These are phyloP conservation scores for Strigamia maritima DNA, from an alignment of 2,888 invertebrate genomes.

Conservation along the genomic window DNA sequence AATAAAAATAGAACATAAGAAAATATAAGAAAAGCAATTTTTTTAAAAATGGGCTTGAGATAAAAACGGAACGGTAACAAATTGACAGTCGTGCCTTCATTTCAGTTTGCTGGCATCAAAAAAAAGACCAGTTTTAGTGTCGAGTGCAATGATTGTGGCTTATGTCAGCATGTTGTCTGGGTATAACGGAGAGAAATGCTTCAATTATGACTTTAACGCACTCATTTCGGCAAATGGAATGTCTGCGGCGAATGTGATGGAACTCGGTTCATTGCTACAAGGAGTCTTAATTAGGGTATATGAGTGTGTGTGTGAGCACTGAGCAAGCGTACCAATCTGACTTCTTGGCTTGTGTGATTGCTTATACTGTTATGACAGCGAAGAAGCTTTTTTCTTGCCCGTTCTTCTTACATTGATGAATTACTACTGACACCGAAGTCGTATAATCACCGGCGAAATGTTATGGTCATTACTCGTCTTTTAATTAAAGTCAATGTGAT, in stretches of 20 bases:
- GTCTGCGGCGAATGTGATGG: constrained; percentile 21
- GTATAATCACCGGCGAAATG: background rate
- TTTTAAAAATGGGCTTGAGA: background rate
- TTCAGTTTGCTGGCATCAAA: background rate
- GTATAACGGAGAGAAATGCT: constrained; percentile 17
- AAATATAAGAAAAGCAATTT: background rate
- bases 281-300: constrained; percentile 10
- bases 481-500: constrained; percentile 5
- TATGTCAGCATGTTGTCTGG: constrained; percentile 29
- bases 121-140: constrained; percentile 12
- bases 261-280: constrained; percentile 12
- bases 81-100: constrained; percentile 2
- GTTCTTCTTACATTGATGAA: background rate
- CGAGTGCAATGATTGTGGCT: constrained; percentile 27
- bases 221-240: constrained; percentile 18
- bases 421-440: background rate
- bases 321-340: background rate
- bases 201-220: constrained; percentile 27
- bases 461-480: background rate
- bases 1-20: background rate
- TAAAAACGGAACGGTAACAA: background rate
- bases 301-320: background rate
- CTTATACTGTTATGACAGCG: background rate
- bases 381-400: background rate
- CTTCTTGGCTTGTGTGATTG: background rate